Evolutionary conservation across 2,888 invertebrate genomes (phyloP).

Genomic region (Physocephala rufipes): DNA sequence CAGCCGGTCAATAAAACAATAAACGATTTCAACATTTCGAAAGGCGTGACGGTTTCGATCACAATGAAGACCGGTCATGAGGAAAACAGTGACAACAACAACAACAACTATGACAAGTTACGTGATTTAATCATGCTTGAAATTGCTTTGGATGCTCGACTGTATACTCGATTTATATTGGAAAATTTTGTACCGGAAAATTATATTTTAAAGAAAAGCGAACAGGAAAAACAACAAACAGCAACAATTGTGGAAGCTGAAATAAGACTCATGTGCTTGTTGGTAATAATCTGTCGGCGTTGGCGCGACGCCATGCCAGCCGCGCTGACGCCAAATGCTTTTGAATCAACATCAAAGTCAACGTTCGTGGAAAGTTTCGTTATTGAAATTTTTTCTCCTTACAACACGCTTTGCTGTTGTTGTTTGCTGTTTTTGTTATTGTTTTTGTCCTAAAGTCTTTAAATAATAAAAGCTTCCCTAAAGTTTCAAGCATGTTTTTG

Average conservation of each 20-base stretch:
- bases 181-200: neutral
- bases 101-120: too few species aligned
- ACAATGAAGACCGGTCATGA: too few species aligned
- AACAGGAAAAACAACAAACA: neutral
- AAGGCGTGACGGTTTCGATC: too few species aligned
- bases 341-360: constrained; percentile 28
- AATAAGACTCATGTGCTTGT: neutral
- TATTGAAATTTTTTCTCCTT: neutral
- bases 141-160: constrained; percentile 14
- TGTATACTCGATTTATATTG: constrained; percentile 1
- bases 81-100: too few species aligned
- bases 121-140: neutral
- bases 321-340: neutral
- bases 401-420: neutral
- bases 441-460: neutral
- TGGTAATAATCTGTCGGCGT: too few species aligned
- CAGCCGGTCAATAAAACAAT: too few species aligned
- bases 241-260: neutral
- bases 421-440: constrained; percentile 5
- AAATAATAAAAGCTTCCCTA: constrained; percentile 7
- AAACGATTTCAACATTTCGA: too few species aligned
- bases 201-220: neutral
- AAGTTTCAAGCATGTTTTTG: constrained; percentile 16
- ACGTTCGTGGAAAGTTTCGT: constrained; percentile 17
- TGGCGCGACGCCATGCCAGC: neutral